Evolutionary conservation across 2,113 vertebrate species (phyloP).

Genomic region (Chascanopsetta lugubris): DNA sequence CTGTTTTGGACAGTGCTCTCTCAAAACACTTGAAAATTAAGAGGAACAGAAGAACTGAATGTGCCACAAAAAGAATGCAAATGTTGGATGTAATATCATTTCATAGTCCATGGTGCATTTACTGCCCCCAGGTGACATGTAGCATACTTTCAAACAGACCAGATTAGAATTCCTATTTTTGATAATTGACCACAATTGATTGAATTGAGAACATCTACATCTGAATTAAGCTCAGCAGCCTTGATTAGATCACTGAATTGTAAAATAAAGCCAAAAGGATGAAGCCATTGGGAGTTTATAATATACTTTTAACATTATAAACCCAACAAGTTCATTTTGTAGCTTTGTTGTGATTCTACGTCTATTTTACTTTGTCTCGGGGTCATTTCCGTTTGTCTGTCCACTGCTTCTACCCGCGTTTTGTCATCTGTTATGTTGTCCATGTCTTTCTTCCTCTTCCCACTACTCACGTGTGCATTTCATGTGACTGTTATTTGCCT

Average conservation of each 20-base stretch:
- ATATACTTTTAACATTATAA: constrained; percentile 43
- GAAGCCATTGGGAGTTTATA: constrained; percentile 50
- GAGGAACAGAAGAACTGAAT: no score
- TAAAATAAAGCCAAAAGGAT: constrained; percentile 13
- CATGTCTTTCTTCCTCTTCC: constrained; percentile 91
- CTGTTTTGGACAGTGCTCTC: no score
- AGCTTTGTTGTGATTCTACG: constrained; percentile 34
- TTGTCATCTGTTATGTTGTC: constrained; percentile 88
- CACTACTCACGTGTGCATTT: constrained; percentile 93
- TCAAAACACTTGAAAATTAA: no score
- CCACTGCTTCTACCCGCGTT: constrained; percentile 80
- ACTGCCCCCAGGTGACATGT: no score
- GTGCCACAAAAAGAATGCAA: no score
- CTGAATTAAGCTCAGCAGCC: constrained; percentile 45
- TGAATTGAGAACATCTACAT: constrained; percentile 42
- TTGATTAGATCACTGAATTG: constrained; percentile 44
- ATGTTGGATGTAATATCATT: no score
- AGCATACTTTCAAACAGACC: no score
- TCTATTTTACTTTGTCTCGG: constrained; percentile 78
- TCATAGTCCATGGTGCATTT: no score
- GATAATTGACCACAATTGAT: no score
- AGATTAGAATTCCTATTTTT: background rate
- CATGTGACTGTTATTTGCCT: constrained; percentile 89
- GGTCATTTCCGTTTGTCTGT: constrained; percentile 77
- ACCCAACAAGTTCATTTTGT: constrained; percentile 30